Evolutionary conservation across 1,140 invertebrate genomes (phyloP).

Genomic region (Charaxes varanes): DNA sequence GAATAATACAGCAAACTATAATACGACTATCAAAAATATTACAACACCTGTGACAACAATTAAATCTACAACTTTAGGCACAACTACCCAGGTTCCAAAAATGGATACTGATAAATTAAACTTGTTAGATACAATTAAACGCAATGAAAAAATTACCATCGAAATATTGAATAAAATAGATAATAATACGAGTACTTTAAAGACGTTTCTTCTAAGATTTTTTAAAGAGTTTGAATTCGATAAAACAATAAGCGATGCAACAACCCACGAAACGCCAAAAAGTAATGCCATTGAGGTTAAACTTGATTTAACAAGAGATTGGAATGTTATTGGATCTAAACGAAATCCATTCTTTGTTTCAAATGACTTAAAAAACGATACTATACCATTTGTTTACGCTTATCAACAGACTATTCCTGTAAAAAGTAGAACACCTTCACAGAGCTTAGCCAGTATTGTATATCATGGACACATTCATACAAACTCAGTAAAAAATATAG

Average conservation of each 20-base stretch:
- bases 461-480: constrained; percentile 11
- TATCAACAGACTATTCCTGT: constrained; percentile 7
- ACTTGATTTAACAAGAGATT: constrained; percentile 4
- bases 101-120: neutral
- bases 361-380: constrained; percentile 5
- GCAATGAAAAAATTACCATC: constrained; percentile 12
- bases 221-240: constrained; percentile 1
- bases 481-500: constrained; percentile 1
- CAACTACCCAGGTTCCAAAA: neutral
- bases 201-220: constrained; percentile 12
- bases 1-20: constrained; percentile 12
- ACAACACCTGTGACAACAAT: neutral
- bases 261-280: neutral
- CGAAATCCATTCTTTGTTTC: neutral
- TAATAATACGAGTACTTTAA: constrained; percentile 11
- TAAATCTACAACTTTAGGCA: neutral
- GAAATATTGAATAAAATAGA: constrained; percentile 17
- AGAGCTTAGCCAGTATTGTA: neutral
- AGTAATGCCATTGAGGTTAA: constrained; percentile 1
- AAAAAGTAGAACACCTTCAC: neutral
- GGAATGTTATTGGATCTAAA: neutral
- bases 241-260: neutral
- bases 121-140: constrained; percentile 10
- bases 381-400: constrained; percentile 7
- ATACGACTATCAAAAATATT: neutral